A percentile compares a stretch with the other conserved stretches of the same genome.
These are phyloP conservation scores for Leptinotarsa undecemlineata DNA, from an alignment of 1,140 invertebrate genomes.

Conservation along the genomic window DNA sequence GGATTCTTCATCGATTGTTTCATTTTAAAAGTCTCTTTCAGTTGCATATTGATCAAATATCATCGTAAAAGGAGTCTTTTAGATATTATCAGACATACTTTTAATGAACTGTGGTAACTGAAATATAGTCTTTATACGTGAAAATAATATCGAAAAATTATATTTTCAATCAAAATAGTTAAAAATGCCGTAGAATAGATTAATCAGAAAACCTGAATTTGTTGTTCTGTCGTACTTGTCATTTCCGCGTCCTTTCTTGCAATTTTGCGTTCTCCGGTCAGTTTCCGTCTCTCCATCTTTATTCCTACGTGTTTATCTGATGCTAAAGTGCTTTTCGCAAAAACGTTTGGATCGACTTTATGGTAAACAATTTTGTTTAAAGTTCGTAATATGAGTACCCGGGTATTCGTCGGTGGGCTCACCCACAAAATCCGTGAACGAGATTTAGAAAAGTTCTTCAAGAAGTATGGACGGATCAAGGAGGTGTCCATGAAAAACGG, in stretches of 20 bases:
- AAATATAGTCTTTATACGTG: too few species aligned
- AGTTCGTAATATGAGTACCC: conserved; percentile 66
- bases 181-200: too few species aligned
- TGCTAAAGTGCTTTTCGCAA: neutral
- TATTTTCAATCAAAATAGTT: too few species aligned
- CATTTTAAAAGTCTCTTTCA: too few species aligned
- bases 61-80: too few species aligned
- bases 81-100: too few species aligned
- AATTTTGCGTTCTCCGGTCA: neutral
- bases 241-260: conserved; percentile 2
- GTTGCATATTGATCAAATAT: too few species aligned
- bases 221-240: neutral
- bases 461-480: conserved; percentile 92
- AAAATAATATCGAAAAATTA: too few species aligned
- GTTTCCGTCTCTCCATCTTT: conserved; percentile 4
- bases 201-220: too few species aligned
- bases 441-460: conserved; percentile 97
- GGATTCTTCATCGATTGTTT: too few species aligned
- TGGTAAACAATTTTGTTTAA: neutral
- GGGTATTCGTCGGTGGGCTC: conserved; percentile 94
- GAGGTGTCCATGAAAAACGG: conserved; percentile 98
- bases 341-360: neutral
- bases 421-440: conserved; percentile 93
- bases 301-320: conserved; percentile 5
- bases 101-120: too few species aligned